Base-by-base conservation (phyloP, 2,888 invertebrate genomes). In the Ashinkailepas kermadecensis region DNA sequence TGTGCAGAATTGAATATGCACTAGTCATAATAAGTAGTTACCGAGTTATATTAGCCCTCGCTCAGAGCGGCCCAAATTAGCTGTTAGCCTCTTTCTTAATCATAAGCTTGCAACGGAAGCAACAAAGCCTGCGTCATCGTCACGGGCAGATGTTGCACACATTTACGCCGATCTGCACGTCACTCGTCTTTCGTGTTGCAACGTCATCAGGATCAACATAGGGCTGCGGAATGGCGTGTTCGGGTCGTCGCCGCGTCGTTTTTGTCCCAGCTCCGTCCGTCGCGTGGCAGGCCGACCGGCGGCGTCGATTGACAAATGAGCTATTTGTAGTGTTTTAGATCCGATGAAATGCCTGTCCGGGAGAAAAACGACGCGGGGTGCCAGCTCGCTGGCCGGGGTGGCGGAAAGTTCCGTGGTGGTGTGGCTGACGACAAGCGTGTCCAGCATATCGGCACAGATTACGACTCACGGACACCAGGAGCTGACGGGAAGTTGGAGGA, bases 1-100 rank as follows among this genome's bases (percentile, higher is more conserved):
- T 9, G 23, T 12, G 54, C 74, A 18, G 74, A 74, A 74, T 74
- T 74, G 74, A 74, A 74, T 74, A 74, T 74, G 74, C 74, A 74
- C 54, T 54, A 74, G 74, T 74, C 74, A 25, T 74, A 74, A 74
- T 74, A 74, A 74, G 74, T 74, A 74, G 54, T 74, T 74, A 74
- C 74, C 54, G 74, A 18, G 18, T 15, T 10, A 15, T 74, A 74
- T 74, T 74, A 74, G 21, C 74, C 54, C 13, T 18, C 54, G 18
- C 39, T 74, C 23, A 21, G 13, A 21, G 18, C 74, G 8, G 13
- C 18, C 15, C 1, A 54, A 74, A 74, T 54, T 54, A 74, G 39
- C 74, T 18, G 39, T 12, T 74, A 12, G 25, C 74, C 9, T 8
- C 18, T 7, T 13, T 18, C 54, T 54, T 54, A 54, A 39, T 74